Evolutionary conservation across 2,888 invertebrate genomes (phyloP).

Genomic region (Leptopilina syphax): DNA sequence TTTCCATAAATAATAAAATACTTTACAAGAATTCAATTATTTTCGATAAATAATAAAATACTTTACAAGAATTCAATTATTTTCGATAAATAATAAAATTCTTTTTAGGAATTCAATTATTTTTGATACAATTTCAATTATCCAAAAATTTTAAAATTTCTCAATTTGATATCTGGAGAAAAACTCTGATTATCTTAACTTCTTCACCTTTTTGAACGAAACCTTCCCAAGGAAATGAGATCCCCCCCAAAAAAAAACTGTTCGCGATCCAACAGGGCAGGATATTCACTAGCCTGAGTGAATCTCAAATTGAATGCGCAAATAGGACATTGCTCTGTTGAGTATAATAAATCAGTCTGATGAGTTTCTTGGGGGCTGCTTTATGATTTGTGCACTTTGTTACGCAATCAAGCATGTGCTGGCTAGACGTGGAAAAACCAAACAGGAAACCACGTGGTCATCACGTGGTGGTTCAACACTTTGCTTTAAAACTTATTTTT

Average conservation of each 20-base stretch:
- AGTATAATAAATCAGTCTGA: conserved; percentile 72
- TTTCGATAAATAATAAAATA: too few relatives aligned
- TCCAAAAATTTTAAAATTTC: too few relatives aligned
- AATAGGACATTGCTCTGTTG: conserved; percentile 66
- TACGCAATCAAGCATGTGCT: conserved; percentile 73
- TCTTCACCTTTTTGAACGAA: too few relatives aligned
- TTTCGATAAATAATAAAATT: too few relatives aligned
- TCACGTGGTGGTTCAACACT: conserved; percentile 68
- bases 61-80: too few relatives aligned
- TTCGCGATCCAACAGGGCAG: neutral
- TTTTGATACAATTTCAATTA: too few relatives aligned
- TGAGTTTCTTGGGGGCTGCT: conserved; percentile 66
- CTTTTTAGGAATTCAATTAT: too few relatives aligned
- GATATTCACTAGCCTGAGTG: conserved; percentile 14
- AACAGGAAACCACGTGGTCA: conserved; percentile 73
- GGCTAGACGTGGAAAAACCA: conserved; percentile 73
- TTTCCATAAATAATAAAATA: too few relatives aligned
- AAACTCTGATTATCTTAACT: too few relatives aligned
- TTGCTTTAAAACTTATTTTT: neutral
- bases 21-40: too few relatives aligned
- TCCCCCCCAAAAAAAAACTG: neutral
- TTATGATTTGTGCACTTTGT: conserved; percentile 70
- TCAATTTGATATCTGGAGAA: too few relatives aligned
- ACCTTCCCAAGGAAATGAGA: too few relatives aligned
- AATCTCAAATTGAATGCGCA: conserved; percentile 54